These are phyloP conservation scores for Lingula anatina DNA, from an alignment of 2,888 invertebrate genomes.

Conservation along the genomic window DNA sequence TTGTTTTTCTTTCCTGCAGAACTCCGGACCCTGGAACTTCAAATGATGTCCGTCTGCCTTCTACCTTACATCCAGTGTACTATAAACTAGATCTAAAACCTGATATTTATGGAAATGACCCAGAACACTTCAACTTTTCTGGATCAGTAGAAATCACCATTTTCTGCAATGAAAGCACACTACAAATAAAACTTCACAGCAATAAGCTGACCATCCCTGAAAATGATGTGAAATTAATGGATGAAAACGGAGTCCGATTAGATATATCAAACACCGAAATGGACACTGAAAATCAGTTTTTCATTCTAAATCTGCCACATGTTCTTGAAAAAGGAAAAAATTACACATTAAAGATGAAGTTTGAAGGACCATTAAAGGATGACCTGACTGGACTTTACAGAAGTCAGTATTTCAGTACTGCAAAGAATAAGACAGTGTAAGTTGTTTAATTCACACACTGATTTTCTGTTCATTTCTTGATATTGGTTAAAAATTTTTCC, in stretches of 20 bases:
- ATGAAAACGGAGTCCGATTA: too few species aligned
- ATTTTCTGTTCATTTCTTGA: too few species aligned
- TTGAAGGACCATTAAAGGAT: slow-evolving; percentile 64
- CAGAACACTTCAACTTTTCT: slow-evolving; percentile 25
- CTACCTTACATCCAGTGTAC: slow-evolving; percentile 19
- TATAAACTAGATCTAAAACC: slow-evolving; percentile 33
- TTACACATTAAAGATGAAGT: slow-evolving; percentile 68
- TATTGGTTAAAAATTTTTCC: too few species aligned
- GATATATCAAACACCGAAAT: too few species aligned
- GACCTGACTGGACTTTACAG: slow-evolving; percentile 28
- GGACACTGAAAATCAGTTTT: slow-evolving; percentile 34
- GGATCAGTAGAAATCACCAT: slow-evolving; percentile 25
- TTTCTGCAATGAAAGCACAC: slow-evolving; percentile 12
- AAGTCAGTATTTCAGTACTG: slow-evolving; percentile 23
- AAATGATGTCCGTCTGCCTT: slow-evolving; percentile 32
- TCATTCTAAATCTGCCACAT: slow-evolving; percentile 60
- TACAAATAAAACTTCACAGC: slow-evolving; percentile 27
- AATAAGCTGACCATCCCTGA: slow-evolving; percentile 21
- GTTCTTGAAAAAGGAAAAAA: slow-evolving; percentile 59
- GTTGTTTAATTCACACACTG: too few species aligned
- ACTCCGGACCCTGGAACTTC: slow-evolving; percentile 1
- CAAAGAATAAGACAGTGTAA: slow-evolving; percentile 23
- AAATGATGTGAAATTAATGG: slow-evolving; percentile 6
- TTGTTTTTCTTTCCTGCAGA: too few species aligned
- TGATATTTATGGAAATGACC: slow-evolving; percentile 26